These are phyloP conservation scores for Tetramorium parvispinum DNA, from an alignment of 1,140 invertebrate genomes.

Conservation along the genomic window DNA sequence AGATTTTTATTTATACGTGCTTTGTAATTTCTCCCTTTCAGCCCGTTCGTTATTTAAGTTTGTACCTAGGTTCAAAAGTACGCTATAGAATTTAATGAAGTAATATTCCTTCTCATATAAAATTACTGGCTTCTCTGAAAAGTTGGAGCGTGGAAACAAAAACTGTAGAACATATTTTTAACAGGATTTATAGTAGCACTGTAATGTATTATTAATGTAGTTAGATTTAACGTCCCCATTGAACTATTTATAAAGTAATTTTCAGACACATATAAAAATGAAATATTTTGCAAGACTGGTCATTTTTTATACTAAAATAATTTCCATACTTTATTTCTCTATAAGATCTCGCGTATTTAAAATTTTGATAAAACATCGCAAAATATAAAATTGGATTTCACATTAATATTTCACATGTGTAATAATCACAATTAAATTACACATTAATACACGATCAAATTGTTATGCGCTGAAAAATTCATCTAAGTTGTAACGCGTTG, in stretches of 20 bases:
- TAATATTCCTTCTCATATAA: constrained; percentile 53
- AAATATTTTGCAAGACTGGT: neutral
- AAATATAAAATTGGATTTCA: neutral
- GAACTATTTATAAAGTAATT: constrained; percentile 39
- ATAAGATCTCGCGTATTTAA: neutral
- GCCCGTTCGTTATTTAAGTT: constrained; percentile 48
- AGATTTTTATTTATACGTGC: constrained; percentile 21
- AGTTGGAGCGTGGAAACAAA: constrained; percentile 31
- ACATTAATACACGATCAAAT: neutral
- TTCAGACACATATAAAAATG: neutral
- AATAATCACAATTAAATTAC: neutral
- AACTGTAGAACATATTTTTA: constrained; percentile 40
- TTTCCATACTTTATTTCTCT: neutral
- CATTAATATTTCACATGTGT: constrained; percentile 1
- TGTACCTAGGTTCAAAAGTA: constrained; percentile 33
- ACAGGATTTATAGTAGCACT: constrained; percentile 29
- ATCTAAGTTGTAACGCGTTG: constrained; percentile 8
- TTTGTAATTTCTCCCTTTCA: constrained; percentile 29
- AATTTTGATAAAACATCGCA: neutral
- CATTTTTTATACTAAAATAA: neutral
- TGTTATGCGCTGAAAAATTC: constrained; percentile 1
- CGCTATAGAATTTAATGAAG: constrained; percentile 48
- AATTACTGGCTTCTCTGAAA: constrained; percentile 39
- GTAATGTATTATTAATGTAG: constrained; percentile 26
- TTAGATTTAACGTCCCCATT: constrained; percentile 9